Conservation (phyloP, 2,888 invertebrate species). For the Cephus pulcher region DNA sequence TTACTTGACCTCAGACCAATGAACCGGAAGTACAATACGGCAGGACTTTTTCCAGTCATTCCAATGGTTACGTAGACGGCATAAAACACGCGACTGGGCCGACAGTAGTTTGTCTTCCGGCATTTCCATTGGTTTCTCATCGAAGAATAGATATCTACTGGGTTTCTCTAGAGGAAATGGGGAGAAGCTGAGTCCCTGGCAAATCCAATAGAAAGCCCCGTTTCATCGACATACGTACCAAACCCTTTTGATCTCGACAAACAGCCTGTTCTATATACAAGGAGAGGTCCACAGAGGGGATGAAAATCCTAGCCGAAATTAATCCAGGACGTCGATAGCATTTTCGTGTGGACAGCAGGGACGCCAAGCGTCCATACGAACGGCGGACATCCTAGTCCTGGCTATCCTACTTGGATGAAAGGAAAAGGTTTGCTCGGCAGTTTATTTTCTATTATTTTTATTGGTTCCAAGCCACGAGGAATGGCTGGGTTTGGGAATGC, state of each 20-base stretch:
- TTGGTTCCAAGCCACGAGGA: slow-evolving; percentile 20
- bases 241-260: slow-evolving; percentile 4
- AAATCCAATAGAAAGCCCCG: not conserved
- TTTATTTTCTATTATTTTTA: slow-evolving; percentile 40
- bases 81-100: not conserved
- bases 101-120: not conserved
- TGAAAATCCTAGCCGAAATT: slow-evolving; percentile 2
- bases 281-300: not conserved
- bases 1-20: not conserved
- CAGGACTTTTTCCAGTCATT: not conserved
- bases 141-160: not conserved
- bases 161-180: not conserved
- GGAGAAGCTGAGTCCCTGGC: not conserved
- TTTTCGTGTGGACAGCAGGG: not conserved
- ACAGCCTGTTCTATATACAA: not conserved
- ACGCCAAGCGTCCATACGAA: not conserved
- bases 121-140: not conserved
- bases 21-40: not conserved
- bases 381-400: not conserved
- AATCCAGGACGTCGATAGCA: not conserved
- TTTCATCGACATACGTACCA: not conserved
- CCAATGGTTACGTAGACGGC: not conserved
- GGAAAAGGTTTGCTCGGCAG: slow-evolving; percentile 10
- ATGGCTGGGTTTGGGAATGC: not conserved
- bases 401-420: not conserved